These are phyloP conservation scores for Tachyglossus aculeatus DNA, from an alignment of 2,797 vertebrate genomes.

Conservation along the genomic window DNA sequence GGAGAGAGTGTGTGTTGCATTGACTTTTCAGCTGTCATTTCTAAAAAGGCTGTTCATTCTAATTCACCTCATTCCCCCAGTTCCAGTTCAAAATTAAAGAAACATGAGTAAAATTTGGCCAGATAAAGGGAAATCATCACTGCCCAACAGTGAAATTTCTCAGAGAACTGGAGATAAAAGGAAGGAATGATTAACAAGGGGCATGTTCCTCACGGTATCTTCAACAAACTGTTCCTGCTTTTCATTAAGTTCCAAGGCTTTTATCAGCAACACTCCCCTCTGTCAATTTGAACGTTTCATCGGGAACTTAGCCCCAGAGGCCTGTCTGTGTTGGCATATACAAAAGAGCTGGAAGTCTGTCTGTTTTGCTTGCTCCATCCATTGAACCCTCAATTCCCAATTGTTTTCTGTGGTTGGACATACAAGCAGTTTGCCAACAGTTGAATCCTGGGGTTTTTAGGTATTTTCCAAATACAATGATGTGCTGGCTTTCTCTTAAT, in stretches of 20 bases:
- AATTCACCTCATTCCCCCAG: too few species aligned
- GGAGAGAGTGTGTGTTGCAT: too few species aligned
- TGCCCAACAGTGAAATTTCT: too few species aligned
- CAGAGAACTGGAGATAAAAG: too few species aligned
- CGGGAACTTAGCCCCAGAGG: conserved; percentile 32
- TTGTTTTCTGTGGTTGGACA: background rate
- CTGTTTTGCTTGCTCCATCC: background rate
- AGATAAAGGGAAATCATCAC: too few species aligned
- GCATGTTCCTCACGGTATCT: conserved; percentile 24
- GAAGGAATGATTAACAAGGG: conserved; percentile 26
- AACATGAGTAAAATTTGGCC: background rate
- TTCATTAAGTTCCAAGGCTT: conserved; percentile 7
- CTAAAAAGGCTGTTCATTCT: too few species aligned
- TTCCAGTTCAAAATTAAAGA: too few species aligned
- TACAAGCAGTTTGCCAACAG: background rate
- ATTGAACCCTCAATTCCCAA: background rate
- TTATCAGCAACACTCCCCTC: conserved; percentile 5
- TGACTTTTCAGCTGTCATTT: too few species aligned
- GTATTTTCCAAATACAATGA: conserved; percentile 11
- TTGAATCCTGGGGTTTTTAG: background rate
- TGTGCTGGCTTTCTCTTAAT: conserved; percentile 32
- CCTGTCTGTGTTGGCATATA: conserved; percentile 14
- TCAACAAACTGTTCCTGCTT: background rate
- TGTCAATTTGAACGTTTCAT: conserved; percentile 6
- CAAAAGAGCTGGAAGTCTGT: background rate